Evolutionary conservation across 2,797 vertebrate species (phyloP).

Genomic region (Podarcis lilfordi): DNA sequence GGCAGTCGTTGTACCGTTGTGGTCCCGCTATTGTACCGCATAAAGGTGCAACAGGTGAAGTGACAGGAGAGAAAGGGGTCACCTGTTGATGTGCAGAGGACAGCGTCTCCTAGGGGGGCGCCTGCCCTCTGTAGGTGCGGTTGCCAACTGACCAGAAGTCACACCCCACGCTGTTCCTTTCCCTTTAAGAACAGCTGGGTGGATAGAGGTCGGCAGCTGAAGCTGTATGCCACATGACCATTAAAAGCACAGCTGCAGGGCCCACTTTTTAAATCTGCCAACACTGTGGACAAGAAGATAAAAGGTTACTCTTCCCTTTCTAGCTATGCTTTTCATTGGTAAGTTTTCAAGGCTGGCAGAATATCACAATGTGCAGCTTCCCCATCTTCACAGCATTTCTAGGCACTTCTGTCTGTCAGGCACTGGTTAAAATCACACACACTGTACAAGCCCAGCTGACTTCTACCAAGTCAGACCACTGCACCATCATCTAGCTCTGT

Average conservation of each 20-base stretch:
- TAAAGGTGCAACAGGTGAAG: too few species aligned
- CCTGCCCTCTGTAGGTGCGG: background rate
- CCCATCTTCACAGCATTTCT: background rate
- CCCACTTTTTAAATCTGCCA: background rate
- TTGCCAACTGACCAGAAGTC: background rate
- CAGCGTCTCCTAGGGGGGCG: too few species aligned
- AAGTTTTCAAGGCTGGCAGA: background rate
- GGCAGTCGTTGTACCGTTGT: too few species aligned
- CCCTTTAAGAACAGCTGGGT: background rate
- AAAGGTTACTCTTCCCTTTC: background rate
- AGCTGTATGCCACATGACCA: background rate
- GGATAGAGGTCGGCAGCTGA: too few species aligned
- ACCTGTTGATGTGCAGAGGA: background rate
- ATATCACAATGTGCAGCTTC: background rate
- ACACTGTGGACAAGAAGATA: background rate
- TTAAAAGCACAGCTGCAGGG: background rate
- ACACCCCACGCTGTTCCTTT: background rate
- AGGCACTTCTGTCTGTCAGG: background rate
- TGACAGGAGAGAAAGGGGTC: background rate
- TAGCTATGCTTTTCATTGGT: background rate
- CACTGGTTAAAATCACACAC: too few species aligned
- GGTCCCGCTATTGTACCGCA: too few species aligned
- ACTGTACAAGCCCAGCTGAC: too few species aligned
- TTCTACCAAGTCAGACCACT: too few species aligned
- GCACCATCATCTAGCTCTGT: background rate